Evolutionary conservation across 2,797 vertebrate genomes (phyloP).

Genomic region (Enteromius mattozi): DNA sequence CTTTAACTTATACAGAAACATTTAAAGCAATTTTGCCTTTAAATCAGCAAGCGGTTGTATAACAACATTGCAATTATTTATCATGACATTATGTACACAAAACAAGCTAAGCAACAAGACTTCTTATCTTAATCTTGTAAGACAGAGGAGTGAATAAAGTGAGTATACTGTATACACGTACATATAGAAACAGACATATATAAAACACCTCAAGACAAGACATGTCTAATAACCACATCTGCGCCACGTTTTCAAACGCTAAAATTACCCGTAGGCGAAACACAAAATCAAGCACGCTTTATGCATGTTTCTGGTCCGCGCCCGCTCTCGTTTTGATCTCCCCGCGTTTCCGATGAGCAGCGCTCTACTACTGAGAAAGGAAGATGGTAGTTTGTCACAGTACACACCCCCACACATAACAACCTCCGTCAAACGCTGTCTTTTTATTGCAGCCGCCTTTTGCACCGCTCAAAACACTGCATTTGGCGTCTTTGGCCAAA

Average conservation of each 20-base stretch:
- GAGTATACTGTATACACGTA: not conserved
- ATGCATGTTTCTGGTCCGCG: conserved; percentile 32
- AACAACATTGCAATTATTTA: not conserved
- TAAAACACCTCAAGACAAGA: too few relatives aligned
- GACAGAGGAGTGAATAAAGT: not conserved
- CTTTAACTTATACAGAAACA: not conserved
- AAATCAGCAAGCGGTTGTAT: not conserved
- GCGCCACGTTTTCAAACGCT: conserved; percentile 37
- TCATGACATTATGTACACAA: not conserved
- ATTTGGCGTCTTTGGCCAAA: not conserved
- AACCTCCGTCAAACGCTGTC: conserved; percentile 70
- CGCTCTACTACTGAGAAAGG: conserved; percentile 74
- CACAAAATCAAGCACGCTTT: conserved; percentile 11
- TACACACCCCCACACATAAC: conserved; percentile 78
- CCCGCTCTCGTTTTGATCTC: conserved; percentile 23
- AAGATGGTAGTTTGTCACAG: conserved; percentile 81
- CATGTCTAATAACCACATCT: not conserved
- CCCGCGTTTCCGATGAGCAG: conserved; percentile 47
- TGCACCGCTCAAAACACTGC: conserved; percentile 20
- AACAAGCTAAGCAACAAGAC: too few relatives aligned
- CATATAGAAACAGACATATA: not conserved
- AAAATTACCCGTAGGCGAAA: not conserved
- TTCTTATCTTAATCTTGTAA: not conserved
- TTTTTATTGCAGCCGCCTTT: conserved; percentile 52
- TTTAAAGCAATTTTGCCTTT: not conserved